Percentiles rank a stretch among this genome's conserved stretches.
Conservation (phyloP, 2,797 vertebrate genomes). For the Scomberomorus guttatus region DNA sequence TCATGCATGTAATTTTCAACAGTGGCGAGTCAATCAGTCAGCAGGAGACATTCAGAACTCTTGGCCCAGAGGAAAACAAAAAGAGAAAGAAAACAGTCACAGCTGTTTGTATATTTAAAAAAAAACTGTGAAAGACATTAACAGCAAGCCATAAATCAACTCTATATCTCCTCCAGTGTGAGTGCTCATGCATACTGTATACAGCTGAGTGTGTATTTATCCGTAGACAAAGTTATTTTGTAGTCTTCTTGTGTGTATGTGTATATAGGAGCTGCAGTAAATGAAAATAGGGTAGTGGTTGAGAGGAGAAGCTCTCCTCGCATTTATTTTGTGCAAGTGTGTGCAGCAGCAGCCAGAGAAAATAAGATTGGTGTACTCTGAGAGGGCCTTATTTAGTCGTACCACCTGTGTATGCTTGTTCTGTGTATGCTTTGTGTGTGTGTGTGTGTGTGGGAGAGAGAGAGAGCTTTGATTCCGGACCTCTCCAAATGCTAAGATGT, state of each 20-base stretch:
- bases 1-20: constrained; percentile 16
- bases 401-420: constrained; percentile 25
- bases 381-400: constrained; percentile 50
- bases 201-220: background rate
- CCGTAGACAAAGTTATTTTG: background rate
- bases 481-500: constrained; percentile 62
- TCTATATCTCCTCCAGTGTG: constrained; percentile 6
- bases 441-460: constrained; percentile 4
- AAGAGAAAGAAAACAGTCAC: constrained; percentile 3
- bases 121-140: constrained; percentile 1
- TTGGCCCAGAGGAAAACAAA: background rate
- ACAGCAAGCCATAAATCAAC: constrained; percentile 30
- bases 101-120: constrained; percentile 7
- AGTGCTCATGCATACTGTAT: constrained; percentile 27
- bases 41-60: background rate
- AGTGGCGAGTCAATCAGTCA: constrained; percentile 8
- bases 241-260: background rate
- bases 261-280: background rate
- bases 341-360: constrained; percentile 46
- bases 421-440: too few relatives aligned
- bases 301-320: constrained; percentile 19
- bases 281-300: constrained; percentile 43
- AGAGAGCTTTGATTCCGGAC: constrained; percentile 30
- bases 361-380: constrained; percentile 49
- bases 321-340: constrained; percentile 38